Conservation (phyloP, 2,888 invertebrate species). For the Catocala sponsa region DNA sequence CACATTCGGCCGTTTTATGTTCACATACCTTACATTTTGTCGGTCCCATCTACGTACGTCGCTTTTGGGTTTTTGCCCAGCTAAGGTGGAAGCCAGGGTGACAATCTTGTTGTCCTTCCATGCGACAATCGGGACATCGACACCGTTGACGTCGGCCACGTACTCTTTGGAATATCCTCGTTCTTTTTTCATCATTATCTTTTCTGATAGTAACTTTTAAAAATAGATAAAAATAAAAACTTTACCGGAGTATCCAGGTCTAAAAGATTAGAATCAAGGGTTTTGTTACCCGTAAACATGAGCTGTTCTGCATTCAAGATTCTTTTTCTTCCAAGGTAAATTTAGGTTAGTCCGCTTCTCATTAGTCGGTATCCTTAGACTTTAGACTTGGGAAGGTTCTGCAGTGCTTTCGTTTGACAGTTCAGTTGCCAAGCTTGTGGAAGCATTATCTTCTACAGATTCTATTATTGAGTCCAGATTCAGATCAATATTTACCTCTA, state of each 20-base stretch:
- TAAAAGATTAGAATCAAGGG: slow-evolving; percentile 19
- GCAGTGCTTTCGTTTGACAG: slow-evolving; percentile 5
- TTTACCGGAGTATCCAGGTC: slow-evolving; percentile 35
- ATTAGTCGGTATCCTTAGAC: neutral
- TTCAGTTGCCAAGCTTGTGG: neutral
- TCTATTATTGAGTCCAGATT: slow-evolving; percentile 14
- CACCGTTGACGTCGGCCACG: slow-evolving; percentile 9
- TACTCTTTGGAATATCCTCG: slow-evolving; percentile 7
- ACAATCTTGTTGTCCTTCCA: slow-evolving; percentile 19
- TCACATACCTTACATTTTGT: no score
- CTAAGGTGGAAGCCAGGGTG: slow-evolving; percentile 1
- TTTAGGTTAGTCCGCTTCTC: slow-evolving; percentile 5
- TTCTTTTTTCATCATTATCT: slow-evolving; percentile 7
- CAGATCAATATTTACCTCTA: slow-evolving; percentile 1
- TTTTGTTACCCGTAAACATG: slow-evolving; percentile 28
- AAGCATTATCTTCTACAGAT: slow-evolving; percentile 8
- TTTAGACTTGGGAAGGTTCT: neutral
- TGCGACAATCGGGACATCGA: slow-evolving; percentile 4
- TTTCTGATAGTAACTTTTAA: slow-evolving; percentile 16
- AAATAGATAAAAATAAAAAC: slow-evolving; percentile 40
- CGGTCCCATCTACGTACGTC: no score
- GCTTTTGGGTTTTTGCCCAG: no score
- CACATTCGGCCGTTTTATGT: no score
- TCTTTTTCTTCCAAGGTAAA: slow-evolving; percentile 30
- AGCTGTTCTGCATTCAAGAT: slow-evolving; percentile 32